phyloP scores from a whole-genome alignment of 2,888 invertebrate species.

The Drosophila putrida region DNA sequence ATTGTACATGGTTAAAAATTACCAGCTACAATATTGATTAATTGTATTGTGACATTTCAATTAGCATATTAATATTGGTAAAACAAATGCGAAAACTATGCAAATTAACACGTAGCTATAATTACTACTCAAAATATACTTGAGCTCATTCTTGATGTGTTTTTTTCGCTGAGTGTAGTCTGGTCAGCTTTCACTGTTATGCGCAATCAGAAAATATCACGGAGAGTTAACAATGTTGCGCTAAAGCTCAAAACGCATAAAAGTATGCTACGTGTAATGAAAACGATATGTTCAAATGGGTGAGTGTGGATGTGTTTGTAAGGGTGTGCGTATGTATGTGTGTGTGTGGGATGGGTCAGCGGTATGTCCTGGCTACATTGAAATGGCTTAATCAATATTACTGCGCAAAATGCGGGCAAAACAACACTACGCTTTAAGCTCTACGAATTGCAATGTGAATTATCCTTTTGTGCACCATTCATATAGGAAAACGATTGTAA shows the following conservation, averaged over 20 bases:
- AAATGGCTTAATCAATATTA: slow-evolving; percentile 52
- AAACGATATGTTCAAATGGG: slow-evolving; percentile 38
- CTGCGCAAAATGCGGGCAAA: slow-evolving; percentile 31
- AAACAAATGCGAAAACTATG: slow-evolving; percentile 27
- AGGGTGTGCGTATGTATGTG: not conserved
- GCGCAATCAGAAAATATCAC: slow-evolving; percentile 41
- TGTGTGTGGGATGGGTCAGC: not conserved
- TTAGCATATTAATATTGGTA: slow-evolving; percentile 21
- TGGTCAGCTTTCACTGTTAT: slow-evolving; percentile 12
- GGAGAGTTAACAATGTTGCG: slow-evolving; percentile 48
- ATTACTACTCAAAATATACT: not conserved
- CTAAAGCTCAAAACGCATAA: slow-evolving; percentile 50
- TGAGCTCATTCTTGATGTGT: not conserved
- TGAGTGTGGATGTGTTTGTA: not conserved
- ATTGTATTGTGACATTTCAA: slow-evolving; percentile 37
- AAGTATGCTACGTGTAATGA: slow-evolving; percentile 57
- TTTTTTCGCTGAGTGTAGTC: slow-evolving; percentile 40
- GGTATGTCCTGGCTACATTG: slow-evolving; percentile 19
- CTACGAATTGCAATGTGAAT: slow-evolving; percentile 14
- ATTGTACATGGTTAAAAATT: slow-evolving; percentile 45
- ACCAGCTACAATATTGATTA: slow-evolving; percentile 23
- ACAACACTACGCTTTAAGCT: slow-evolving; percentile 5
- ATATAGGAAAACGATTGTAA: slow-evolving; percentile 5
- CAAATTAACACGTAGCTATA: slow-evolving; percentile 12
- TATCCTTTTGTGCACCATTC: slow-evolving; percentile 7